Evolutionary conservation across 2,797 vertebrate genomes (phyloP), one percentile per base, ranked within the genome.

Genomic region (Etheostoma nigrum): DNA sequence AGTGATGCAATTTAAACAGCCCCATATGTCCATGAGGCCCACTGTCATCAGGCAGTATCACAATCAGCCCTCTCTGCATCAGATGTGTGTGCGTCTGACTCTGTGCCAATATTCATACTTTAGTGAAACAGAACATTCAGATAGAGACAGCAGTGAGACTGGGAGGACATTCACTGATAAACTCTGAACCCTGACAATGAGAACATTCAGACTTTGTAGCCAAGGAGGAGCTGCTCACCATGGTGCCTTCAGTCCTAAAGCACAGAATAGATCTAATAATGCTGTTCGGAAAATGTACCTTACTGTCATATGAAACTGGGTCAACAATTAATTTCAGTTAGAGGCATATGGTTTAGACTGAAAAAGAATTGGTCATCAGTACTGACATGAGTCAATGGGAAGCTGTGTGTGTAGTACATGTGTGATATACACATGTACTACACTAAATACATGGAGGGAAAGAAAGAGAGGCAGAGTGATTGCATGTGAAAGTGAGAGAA

Each of bases 131-230:
- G 83, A 87, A 91, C 90, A 92, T 93, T 92, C 87, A 92, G 91
- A 91, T 70, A 91, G 78, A 92, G 89, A 84, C 85, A 66, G 75
- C 86, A 82, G 67, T 23, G 86, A 89, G 87, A 86, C 90, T 79
- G 90, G 92, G 91, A 91, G 92, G 91, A 93, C 84, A 87, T 91
- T 91, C 82, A 81, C 86, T 93, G 94, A 95, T 95, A 95, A 92
- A 92, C 88, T 89, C 87, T 93, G 91, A 91, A 89, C 74, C 45
- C 80, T 76, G 66, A 93, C 93, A 94, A 93, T 92, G 92, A 93
- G 88, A 91, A 91, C 92, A 93, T 93, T 95, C 89, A 94, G 88
- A 85, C 69, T 78, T 67, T 78, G 74, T 63, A 75, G 62, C 44
- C 65, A 70, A 65, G 51, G 90, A 89, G 83, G 85, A 81, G 81